Evolutionary conservation across 2,113 vertebrate genomes (phyloP).

Genomic region (Ptychochromis oligacanthus): DNA sequence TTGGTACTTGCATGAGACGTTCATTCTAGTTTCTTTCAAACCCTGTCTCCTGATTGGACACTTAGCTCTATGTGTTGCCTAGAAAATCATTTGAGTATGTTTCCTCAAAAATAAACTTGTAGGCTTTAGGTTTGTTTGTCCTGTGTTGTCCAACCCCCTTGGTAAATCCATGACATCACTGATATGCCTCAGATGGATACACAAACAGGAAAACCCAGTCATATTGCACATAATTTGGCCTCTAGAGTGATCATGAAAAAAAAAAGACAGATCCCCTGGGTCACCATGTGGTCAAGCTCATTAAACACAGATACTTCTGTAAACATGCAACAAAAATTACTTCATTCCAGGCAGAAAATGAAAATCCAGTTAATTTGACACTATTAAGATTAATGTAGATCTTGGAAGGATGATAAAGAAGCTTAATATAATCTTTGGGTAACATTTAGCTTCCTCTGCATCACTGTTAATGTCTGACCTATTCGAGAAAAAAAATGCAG

Average conservation of each 20-base stretch:
- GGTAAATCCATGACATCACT: neutral
- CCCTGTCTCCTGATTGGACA: neutral
- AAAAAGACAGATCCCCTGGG: neutral
- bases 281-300: neutral
- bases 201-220: neutral
- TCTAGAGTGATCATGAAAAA: neutral
- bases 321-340: neutral
- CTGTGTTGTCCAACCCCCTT: neutral
- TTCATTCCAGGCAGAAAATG: neutral
- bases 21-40: neutral
- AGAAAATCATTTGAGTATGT: neutral
- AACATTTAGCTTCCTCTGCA: neutral
- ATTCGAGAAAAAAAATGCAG: constrained; percentile 10
- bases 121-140: neutral
- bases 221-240: neutral
- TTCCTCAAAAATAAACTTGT: neutral
- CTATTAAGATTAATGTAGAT: neutral
- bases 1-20: neutral
- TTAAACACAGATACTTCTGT: neutral
- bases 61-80: neutral
- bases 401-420: neutral
- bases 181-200: neutral
- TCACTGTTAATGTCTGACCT: constrained; percentile 30
- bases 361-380: neutral
- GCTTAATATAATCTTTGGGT: neutral